Base-by-base conservation (phyloP, 2,113 vertebrate genomes). In the Oxygymnocypris stewartii region DNA sequence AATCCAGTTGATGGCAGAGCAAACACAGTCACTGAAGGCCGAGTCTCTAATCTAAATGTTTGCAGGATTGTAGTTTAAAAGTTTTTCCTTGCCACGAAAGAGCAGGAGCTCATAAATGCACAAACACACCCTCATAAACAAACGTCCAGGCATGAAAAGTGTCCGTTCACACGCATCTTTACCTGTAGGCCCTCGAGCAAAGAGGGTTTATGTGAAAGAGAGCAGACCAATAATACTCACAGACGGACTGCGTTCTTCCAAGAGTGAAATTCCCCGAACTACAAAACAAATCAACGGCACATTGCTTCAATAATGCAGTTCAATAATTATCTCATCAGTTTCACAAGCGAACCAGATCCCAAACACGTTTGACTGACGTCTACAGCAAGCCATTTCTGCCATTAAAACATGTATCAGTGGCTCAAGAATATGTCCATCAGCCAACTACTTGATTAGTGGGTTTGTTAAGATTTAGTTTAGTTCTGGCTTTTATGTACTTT, bases 41-140 rank as follows among this genome's bases (percentile, higher is more conserved):
- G 23, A 23, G 6, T 25, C 57, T 80, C 37, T 28, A 81, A 44
- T 65, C 35, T 42, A 65, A 81, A 81, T 44, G 79, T 81, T 65
- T 42, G 79, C 57, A 28, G 18, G 57, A 81, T 65, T 65, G 42
- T 14, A 63, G 57, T 63, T 81, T 61, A 81, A 81, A 81, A 44
- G 79, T 65, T 81, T 79, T 65, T 63, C 11, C 59, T 42, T 44
- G 57, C 25, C 79, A 81, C 14, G 8, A 81, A 59, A 81, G 79
- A 63, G 59, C 57, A 61, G 57, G 13, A 61, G 37, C 79, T 59
- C 57, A 28, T 81, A 81, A 81, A 81, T 28, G 79, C 79, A 73
- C 37, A 44, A 63, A 54, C 49, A 86, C 77, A 84, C 89, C 84
- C 89, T 89, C 88, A 81, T 42, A 81, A 63, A 81, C 79, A 78